phyloP scores from a whole-genome alignment of 2,113 vertebrate genomes.

The Gobiocypris rarus region DNA sequence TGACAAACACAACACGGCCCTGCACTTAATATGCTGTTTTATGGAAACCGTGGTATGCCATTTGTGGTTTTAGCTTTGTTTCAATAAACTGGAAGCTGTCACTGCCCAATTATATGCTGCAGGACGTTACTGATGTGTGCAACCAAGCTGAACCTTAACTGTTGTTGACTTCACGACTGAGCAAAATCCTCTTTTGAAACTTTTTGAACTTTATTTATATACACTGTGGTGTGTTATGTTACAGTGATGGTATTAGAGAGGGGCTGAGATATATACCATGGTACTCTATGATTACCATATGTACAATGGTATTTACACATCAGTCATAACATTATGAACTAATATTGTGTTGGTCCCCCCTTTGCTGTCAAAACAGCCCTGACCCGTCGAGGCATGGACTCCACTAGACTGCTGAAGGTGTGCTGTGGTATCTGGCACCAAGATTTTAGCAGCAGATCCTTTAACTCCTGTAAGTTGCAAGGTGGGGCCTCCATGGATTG shows the following conservation, averaged over 20 bases:
- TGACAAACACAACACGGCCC: constrained; percentile 18
- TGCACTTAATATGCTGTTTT: constrained; percentile 2
- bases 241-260: not conserved
- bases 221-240: not conserved
- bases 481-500: no score
- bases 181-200: not conserved
- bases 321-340: no score
- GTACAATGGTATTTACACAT: no score
- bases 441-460: no score
- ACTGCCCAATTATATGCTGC: not conserved
- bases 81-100: constrained; percentile 1
- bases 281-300: no score
- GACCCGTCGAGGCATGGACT: no score
- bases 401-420: no score
- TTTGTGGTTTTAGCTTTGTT: constrained; percentile 3
- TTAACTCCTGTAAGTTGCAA: no score
- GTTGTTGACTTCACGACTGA: not conserved
- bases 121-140: not conserved
- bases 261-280: not conserved
- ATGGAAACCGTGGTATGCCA: not conserved
- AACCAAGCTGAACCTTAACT: not conserved
- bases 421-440: no score
- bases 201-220: not conserved
- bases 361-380: no score
- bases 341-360: no score